These are phyloP conservation scores for Phaenicophaeus curvirostris DNA, from an alignment of 2,797 vertebrate species.

Conservation along the genomic window DNA sequence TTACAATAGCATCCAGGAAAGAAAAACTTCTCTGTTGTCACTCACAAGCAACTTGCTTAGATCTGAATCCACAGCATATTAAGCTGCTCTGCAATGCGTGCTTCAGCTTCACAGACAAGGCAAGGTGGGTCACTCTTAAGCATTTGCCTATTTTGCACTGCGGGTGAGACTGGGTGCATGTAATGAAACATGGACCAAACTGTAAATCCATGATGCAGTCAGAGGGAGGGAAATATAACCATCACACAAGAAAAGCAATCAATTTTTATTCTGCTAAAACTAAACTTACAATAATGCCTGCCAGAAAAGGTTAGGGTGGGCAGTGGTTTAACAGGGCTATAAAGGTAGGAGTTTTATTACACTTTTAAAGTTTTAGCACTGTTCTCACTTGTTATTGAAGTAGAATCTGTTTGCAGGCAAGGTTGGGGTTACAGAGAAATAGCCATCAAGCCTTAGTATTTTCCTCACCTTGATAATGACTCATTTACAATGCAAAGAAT, in stretches of 20 bases:
- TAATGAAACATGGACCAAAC: rapidly evolving
- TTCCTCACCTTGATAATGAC: rapidly evolving
- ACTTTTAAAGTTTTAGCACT: background rate
- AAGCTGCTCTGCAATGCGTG: rapidly evolving
- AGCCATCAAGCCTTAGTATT: background rate
- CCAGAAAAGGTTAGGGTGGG: background rate
- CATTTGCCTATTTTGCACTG: rapidly evolving
- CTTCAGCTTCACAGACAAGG: background rate
- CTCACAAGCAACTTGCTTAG: background rate
- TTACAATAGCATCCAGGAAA: background rate
- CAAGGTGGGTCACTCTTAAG: background rate
- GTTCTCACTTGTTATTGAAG: background rate
- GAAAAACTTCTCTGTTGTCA: background rate
- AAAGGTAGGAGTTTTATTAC: background rate
- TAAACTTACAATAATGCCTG: background rate
- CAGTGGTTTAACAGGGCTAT: background rate
- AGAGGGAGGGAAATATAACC: background rate
- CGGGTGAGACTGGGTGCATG: background rate
- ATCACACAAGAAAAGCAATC: background rate
- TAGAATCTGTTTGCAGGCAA: background rate
- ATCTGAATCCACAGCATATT: background rate
- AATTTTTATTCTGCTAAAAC: background rate
- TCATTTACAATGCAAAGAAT: background rate
- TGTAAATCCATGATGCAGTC: background rate
- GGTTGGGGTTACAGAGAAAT: background rate